Percentiles rank a stretch among this genome's conserved stretches.
These are phyloP conservation scores for Poecile montanus DNA, from an alignment of 2,797 vertebrate species.

Conservation along the genomic window DNA sequence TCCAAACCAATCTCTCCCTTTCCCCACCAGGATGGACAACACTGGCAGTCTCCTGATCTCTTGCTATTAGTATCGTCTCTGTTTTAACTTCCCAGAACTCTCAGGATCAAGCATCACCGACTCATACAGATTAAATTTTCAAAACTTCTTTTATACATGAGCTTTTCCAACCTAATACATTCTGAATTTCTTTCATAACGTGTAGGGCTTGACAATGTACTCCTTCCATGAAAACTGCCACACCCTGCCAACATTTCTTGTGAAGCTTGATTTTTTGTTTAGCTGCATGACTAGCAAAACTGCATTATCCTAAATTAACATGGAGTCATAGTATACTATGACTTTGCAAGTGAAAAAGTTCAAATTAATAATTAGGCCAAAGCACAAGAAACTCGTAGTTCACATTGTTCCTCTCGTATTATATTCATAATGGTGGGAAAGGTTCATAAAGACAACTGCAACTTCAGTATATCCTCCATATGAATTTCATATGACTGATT, in stretches of 20 bases:
- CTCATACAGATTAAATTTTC: background rate
- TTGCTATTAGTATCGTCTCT: background rate
- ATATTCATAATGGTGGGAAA: background rate
- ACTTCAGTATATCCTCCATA: background rate
- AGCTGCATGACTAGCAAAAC: background rate
- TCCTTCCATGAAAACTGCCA: background rate
- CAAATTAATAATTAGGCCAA: background rate
- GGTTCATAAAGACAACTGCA: background rate
- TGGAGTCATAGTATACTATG: background rate
- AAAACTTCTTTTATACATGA: background rate
- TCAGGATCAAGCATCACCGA: background rate
- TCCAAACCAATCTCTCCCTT: background rate
- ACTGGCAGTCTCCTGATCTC: background rate
- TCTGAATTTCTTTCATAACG: background rate
- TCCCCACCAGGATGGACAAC: background rate
- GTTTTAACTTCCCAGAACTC: background rate
- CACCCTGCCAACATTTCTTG: background rate
- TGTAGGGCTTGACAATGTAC: background rate
- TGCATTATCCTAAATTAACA: background rate
- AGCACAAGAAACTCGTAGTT: background rate
- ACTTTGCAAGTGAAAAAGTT: background rate
- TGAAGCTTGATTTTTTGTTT: background rate
- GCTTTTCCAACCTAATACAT: background rate
- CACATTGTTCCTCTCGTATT: background rate
- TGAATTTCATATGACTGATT: background rate